Conservation (phyloP, 1,140 invertebrate genomes). For the Drosophila equinoxialis region DNA sequence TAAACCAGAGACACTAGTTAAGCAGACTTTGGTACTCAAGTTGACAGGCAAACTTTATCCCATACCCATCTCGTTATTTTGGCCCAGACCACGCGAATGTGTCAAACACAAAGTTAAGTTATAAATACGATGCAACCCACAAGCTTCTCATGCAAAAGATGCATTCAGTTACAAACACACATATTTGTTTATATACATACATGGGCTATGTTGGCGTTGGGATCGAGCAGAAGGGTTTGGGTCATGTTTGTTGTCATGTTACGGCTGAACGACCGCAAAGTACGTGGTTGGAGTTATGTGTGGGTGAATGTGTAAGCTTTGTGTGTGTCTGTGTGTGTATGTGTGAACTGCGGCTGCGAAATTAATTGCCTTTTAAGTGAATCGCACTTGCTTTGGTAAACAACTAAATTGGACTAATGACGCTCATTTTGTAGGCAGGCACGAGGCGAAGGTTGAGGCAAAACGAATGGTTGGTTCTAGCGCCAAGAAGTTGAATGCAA, state of each 20-base stretch:
- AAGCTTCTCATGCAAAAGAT: conserved; percentile 7
- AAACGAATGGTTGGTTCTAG: neutral
- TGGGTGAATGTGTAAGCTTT: neutral
- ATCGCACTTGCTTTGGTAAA: conserved; percentile 82
- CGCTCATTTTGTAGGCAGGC: conserved; percentile 77
- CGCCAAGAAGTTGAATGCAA: conserved; percentile 50
- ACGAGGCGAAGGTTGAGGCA: conserved; percentile 16
- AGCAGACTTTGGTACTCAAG: conserved; percentile 32
- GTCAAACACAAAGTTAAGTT: conserved; percentile 80
- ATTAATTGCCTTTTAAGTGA: conserved; percentile 83
- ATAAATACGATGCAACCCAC: conserved; percentile 73
- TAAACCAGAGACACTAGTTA: conserved; percentile 41
- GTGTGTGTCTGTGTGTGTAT: conserved; percentile 7
- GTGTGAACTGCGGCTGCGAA: conserved; percentile 59
- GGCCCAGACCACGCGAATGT: conserved; percentile 67
- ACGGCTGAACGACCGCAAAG: conserved; percentile 80
- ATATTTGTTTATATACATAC: neutral
- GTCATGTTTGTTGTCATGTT: conserved; percentile 78
- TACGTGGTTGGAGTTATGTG: conserved; percentile 62
- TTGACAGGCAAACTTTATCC: conserved; percentile 49
- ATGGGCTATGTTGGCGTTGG: conserved; percentile 14
- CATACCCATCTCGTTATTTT: neutral
- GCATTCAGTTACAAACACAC: conserved; percentile 15
- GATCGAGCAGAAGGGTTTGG: conserved; percentile 1
- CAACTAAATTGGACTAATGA: conserved; percentile 83